A percentile compares a stretch with the other conserved stretches of the same genome.
Evolutionary conservation across 2,888 invertebrate species (phyloP).

Genomic region (Drosophila robusta): DNA sequence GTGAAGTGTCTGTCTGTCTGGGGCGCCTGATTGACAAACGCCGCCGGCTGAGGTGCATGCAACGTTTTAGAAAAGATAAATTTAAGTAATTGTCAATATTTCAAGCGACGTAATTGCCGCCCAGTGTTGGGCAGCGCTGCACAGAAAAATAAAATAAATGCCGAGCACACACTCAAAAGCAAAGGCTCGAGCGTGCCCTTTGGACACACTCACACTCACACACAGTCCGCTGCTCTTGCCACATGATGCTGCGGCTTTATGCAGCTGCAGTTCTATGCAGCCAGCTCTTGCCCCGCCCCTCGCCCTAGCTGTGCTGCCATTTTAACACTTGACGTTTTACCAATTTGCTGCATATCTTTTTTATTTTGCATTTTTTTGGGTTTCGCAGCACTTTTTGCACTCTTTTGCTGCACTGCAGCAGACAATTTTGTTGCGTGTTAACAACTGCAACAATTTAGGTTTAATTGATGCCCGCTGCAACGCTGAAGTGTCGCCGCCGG

Average conservation of each 20-base stretch:
- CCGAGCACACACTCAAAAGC: conserved; percentile 48
- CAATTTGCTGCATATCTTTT: conserved; percentile 61
- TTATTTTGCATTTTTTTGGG: conserved; percentile 11
- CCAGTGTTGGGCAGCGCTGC: conserved; percentile 3
- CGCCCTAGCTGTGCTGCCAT: conserved; percentile 25
- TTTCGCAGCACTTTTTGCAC: conserved; percentile 43
- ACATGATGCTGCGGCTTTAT: conserved; percentile 55
- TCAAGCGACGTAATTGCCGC: conserved; percentile 76
- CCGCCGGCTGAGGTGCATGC: conserved; percentile 67
- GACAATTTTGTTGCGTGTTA: conserved; percentile 81
- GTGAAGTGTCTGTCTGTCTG: conserved; percentile 63
- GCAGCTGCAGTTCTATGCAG: conserved; percentile 73
- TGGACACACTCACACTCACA: conserved; percentile 11
- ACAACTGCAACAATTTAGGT: conserved; percentile 81
- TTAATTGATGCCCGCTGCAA: conserved; percentile 78
- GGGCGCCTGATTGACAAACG: conserved; percentile 73
- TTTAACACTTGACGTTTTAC: conserved; percentile 77
- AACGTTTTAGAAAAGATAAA: conserved; percentile 80
- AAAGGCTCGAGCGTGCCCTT: conserved; percentile 15
- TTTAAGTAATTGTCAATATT: conserved; percentile 81
- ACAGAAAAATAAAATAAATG: conserved; percentile 58
- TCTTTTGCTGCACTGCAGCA: conserved; percentile 71
- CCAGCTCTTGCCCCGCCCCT: conserved; percentile 5
- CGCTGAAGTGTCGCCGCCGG: conserved; percentile 72
- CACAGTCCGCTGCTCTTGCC: neutral